Conservation (phyloP, 2,888 invertebrate species). For the Erpobdella octoculata region DNA sequence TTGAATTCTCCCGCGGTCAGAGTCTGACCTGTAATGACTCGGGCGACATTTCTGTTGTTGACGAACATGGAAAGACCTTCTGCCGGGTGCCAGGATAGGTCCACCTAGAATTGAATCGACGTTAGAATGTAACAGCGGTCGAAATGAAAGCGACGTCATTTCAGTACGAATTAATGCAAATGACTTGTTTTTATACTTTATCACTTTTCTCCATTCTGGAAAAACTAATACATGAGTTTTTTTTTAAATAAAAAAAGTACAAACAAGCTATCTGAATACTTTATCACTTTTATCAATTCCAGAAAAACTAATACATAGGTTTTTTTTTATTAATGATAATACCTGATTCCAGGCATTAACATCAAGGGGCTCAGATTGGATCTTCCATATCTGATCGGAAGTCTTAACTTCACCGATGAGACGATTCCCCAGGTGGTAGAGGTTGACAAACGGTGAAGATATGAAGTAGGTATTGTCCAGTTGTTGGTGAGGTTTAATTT, state of each 20-base stretch:
- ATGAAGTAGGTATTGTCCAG: constrained; percentile 44
- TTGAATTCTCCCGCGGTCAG: constrained; percentile 2
- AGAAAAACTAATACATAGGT: not conserved
- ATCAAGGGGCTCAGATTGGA: constrained; percentile 26
- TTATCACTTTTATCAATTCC: not conserved
- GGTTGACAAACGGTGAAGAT: constrained; percentile 44
- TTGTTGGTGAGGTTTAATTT: constrained; percentile 41
- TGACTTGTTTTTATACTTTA: too few relatives aligned
- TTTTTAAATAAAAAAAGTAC: not conserved
- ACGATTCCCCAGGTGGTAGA: constrained; percentile 45
- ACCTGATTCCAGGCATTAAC: constrained; percentile 40
- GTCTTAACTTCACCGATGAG: constrained; percentile 44
- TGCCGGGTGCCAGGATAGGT: constrained; percentile 46
- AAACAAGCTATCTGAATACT: too few relatives aligned
- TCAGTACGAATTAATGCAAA: too few relatives aligned
- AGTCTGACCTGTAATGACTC: not conserved
- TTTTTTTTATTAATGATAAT: constrained; percentile 11
- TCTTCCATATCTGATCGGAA: constrained; percentile 31
- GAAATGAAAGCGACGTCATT: too few relatives aligned
- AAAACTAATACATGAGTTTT: too few relatives aligned
- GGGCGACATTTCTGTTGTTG: constrained; percentile 40
- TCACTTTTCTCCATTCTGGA: too few relatives aligned
- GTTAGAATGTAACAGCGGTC: not conserved
- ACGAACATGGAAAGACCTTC: constrained; percentile 44
- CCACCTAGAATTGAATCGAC: constrained; percentile 36